A percentile compares a stretch with the other conserved stretches of the same genome.
Conservation (phyloP, 2,113 vertebrate genomes). For the Anas platyrhynchos region DNA sequence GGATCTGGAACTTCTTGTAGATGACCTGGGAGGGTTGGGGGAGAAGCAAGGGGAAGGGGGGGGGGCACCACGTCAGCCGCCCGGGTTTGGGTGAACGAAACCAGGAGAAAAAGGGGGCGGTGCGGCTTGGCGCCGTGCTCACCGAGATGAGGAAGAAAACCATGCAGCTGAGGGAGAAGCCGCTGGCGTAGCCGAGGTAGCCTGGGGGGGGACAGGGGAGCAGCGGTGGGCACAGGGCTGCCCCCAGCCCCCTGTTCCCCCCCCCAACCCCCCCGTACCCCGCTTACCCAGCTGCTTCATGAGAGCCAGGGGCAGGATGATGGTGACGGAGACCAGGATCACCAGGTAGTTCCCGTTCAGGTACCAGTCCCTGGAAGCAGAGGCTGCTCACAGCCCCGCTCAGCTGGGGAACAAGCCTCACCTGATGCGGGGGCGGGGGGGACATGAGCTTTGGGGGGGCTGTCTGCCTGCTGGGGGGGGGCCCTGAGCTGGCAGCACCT, state of each 20-base stretch:
- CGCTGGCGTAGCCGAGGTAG: slow-evolving; percentile 95
- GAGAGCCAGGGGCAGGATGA: slow-evolving; percentile 93
- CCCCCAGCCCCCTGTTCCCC: background rate
- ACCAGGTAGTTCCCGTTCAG: slow-evolving; percentile 97
- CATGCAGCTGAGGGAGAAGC: slow-evolving; percentile 98
- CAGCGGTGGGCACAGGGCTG: background rate
- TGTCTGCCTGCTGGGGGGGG: background rate
- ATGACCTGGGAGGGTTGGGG: slow-evolving; percentile 82
- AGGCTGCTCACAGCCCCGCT: background rate
- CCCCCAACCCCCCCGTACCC: no score
- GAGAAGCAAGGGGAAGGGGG: background rate
- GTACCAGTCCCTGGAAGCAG: slow-evolving; percentile 89
- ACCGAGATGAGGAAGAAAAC: slow-evolving; percentile 94
- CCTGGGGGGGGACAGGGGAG: slow-evolving; percentile 74
- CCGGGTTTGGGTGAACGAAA: background rate
- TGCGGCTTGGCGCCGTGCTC: slow-evolving; percentile 48
- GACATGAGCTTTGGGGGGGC: background rate
- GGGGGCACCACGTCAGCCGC: background rate
- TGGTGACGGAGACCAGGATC: slow-evolving; percentile 85
- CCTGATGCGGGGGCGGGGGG: no score
- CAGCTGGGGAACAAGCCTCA: background rate
- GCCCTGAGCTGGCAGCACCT: background rate
- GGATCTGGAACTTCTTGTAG: slow-evolving; percentile 95
- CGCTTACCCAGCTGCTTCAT: slow-evolving; percentile 98
- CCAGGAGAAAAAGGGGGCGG: no score